Conservation (phyloP, 2,113 vertebrate species). For the Oreotragus oreotragus region DNA sequence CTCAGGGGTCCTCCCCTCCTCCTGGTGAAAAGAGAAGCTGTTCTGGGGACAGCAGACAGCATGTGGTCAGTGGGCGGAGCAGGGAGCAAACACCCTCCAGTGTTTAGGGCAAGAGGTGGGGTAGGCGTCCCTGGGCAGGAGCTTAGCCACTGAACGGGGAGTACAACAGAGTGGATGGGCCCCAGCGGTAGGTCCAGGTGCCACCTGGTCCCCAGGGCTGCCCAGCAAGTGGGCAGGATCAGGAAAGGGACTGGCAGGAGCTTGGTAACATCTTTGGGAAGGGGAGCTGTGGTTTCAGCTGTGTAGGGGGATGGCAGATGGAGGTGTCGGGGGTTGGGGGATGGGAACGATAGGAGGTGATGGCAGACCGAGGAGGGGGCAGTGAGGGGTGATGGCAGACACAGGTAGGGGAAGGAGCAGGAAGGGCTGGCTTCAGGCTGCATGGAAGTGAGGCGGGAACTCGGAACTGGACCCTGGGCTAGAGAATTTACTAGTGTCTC, state of each 20-base stretch:
- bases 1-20: neutral
- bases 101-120: neutral
- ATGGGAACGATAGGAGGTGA: accelerated
- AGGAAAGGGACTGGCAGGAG: neutral
- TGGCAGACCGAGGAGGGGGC: neutral
- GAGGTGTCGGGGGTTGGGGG: accelerated
- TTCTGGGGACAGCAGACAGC: neutral
- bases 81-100: neutral
- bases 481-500: neutral
- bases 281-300: too few species aligned
- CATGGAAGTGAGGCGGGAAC: neutral
- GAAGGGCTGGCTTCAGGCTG: neutral
- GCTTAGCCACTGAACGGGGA: too few species aligned
- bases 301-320: neutral
- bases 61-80: neutral
- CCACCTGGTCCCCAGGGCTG: neutral
- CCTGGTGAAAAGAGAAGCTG: neutral
- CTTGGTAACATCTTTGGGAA: neutral
- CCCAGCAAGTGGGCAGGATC: neutral
- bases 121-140: neutral
- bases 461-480: neutral
- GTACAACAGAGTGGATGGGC: neutral
- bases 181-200: too few species aligned
- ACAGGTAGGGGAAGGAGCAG: accelerated
- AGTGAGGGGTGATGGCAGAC: neutral